Conservation (phyloP, 1,140 invertebrate species). For the Heliconius hewitsoni region DNA sequence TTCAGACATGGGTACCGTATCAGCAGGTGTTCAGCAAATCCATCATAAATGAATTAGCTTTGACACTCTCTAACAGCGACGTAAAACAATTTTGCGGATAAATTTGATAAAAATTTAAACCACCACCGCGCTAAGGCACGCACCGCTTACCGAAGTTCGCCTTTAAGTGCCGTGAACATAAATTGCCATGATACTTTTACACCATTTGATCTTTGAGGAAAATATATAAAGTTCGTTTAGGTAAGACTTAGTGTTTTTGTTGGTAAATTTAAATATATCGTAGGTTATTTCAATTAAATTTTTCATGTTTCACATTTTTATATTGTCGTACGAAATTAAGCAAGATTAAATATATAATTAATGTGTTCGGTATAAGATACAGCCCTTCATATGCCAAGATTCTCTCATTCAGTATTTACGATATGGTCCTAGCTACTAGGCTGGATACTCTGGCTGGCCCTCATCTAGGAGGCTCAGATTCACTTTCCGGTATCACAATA, state of each 20-base stretch:
- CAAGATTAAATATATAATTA: not conserved
- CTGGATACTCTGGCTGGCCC: no score
- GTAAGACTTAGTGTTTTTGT: not conserved
- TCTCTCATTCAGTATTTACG: no score
- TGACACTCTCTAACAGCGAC: conserved; percentile 60
- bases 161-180: conserved; percentile 36
- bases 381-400: no score
- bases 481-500: no score
- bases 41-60: conserved; percentile 73
- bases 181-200: conserved; percentile 35
- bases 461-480: no score
- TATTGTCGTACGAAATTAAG: not conserved
- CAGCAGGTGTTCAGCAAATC: conserved; percentile 63
- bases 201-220: conserved; percentile 24
- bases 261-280: not conserved
- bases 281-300: not conserved
- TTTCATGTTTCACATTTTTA: not conserved
- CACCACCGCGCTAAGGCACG: conserved; percentile 30
- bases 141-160: conserved; percentile 27
- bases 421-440: no score
- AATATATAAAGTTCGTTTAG: not conserved
- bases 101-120: conserved; percentile 57
- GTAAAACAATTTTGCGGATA: conserved; percentile 56
- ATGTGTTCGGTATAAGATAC: conserved; percentile 12
- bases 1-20: conserved; percentile 36